Percentiles rank a stretch among this genome's conserved stretches.
These are phyloP conservation scores for Salvelinus sp. DNA, from an alignment of 2,113 vertebrate species.

Conservation along the genomic window DNA sequence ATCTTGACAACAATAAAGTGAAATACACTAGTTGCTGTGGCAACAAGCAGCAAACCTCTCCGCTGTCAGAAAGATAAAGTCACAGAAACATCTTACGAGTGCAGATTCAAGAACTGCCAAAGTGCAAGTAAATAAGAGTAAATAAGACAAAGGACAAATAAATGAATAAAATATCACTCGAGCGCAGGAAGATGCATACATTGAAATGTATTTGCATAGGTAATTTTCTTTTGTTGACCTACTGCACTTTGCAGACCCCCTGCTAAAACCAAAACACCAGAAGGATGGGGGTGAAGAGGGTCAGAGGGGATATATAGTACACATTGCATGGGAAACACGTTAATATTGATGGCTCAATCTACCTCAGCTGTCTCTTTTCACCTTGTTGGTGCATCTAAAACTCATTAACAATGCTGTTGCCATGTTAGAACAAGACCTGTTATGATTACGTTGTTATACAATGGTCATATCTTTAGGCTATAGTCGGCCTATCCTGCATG, in stretches of 20 bases:
- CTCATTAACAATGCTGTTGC: not conserved
- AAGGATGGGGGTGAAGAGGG: not conserved
- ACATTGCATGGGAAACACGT: not conserved
- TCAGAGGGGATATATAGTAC: not conserved
- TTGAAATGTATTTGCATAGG: not conserved
- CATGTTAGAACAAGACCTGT: not conserved
- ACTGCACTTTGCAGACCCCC: not conserved
- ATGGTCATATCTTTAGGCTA: slow-evolving; percentile 32
- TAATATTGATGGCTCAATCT: not conserved
- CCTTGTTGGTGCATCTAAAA: not conserved
- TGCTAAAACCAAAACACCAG: not conserved
- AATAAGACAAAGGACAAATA: not conserved
- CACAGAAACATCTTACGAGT: slow-evolving; percentile 2
- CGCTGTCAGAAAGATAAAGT: not conserved
- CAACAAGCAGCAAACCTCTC: slow-evolving; percentile 17
- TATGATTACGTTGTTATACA: not conserved
- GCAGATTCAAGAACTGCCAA: slow-evolving; percentile 4
- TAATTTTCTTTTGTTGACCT: not conserved
- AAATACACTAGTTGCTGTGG: slow-evolving; percentile 18
- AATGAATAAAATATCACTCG: not conserved
- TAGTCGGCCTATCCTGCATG: slow-evolving; percentile 8
- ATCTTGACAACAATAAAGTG: slow-evolving; percentile 9
- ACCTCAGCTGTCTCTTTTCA: not conserved
- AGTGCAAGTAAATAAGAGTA: not conserved
- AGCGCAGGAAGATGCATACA: not conserved